Base-by-base conservation (phyloP, 1,140 invertebrate species). In the Drosophila novamexicana region DNA sequence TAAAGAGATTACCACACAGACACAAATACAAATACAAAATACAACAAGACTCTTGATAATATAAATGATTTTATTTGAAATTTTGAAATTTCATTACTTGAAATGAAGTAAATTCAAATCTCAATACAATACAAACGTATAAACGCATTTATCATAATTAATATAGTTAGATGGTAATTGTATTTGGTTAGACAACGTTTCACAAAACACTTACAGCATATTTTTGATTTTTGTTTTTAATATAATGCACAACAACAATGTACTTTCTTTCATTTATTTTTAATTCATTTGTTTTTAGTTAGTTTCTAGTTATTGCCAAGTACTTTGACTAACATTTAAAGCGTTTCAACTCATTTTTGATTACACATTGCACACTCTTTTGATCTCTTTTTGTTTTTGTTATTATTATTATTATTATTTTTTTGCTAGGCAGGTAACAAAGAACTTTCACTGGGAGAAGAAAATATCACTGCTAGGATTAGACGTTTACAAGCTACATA, bases 121-220 rank as follows among this genome's bases (percentile, higher is more conserved):
- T 59, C 37, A 75, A 62, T 78, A 78, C 63, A 82, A 81, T 86
- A 86, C 83, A 88, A 86, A 86, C 79, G 79, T 86, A 79, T 76
- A 86, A 88, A 85, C 76, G 69, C 66, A 79, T 84, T 84, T 73
- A 84, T 63, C 37, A 52, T 69, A 67, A 75, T 32, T 81, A 77
- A 68, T 70, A 67, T 71, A 79, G 65, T 83, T 75, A 75, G 54
- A 47, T 75, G 59, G 59, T 71, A 75, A 84, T 75, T 83, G 71
- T 81, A 82, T 86, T 86, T 83, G 83, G 79, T 86, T 86, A 86
- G 82, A 86, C 78, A 81, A 85, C 81, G 59, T 78, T 79, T 83
- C 83, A 86, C 83, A 86, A 86, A 88, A 88, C 83, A 86, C 82
- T 86, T 86, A 86, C 39, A 83, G 77, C 37, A 62, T 78, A 77